Evolutionary conservation across 2,113 vertebrate species (phyloP).

Genomic region (Cynoglossus semilaevis): DNA sequence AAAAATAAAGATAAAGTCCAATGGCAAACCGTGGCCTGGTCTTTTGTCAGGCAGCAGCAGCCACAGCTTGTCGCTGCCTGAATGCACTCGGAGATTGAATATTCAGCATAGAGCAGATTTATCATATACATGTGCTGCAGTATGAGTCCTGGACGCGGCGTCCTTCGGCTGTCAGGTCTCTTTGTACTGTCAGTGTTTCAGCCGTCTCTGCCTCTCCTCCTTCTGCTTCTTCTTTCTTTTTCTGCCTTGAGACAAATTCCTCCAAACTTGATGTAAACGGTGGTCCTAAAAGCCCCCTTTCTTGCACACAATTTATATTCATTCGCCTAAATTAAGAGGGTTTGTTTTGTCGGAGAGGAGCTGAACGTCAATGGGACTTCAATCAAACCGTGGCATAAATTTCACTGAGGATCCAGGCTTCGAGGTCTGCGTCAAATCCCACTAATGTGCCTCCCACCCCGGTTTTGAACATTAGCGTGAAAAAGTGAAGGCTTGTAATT

Average conservation of each 20-base stretch:
- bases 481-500: conserved; percentile 70
- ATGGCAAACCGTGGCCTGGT: background rate
- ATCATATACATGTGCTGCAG: conserved; percentile 7
- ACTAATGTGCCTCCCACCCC: conserved; percentile 48
- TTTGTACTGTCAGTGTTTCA: conserved; percentile 10
- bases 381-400: conserved; percentile 40
- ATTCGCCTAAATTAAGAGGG: conserved; percentile 43
- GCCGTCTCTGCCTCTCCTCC: background rate
- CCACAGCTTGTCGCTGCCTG: conserved; percentile 11
- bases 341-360: conserved; percentile 36
- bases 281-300: conserved; percentile 28
- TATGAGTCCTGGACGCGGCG: background rate
- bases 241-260: conserved; percentile 27
- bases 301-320: conserved; percentile 48
- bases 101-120: conserved; percentile 22
- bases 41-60: background rate
- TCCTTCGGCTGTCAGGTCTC: background rate
- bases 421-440: conserved; percentile 51
- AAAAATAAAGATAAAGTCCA: too few species aligned
- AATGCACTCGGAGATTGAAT: conserved; percentile 34
- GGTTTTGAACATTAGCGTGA: conserved; percentile 29
- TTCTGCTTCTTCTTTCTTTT: background rate
- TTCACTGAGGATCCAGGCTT: conserved; percentile 27
- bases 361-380: conserved; percentile 51
- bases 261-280: conserved; percentile 18